These are phyloP conservation scores for Pyxicephalus adspersus DNA, from an alignment of 2,113 vertebrate genomes.

Conservation along the genomic window DNA sequence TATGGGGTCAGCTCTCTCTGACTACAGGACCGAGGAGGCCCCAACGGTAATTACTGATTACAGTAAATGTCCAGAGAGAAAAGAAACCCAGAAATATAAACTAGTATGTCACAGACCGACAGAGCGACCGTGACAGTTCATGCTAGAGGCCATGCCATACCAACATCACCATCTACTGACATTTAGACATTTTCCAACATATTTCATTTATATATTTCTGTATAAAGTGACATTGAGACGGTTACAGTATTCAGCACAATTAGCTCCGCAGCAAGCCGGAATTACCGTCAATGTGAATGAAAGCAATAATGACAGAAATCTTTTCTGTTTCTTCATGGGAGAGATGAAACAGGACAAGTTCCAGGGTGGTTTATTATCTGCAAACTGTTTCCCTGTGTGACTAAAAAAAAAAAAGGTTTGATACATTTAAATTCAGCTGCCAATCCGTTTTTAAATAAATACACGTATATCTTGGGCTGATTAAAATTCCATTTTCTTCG, in stretches of 20 bases:
- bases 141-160: background rate
- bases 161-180: conserved; percentile 18
- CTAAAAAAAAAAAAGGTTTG: background rate
- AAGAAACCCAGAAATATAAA: background rate
- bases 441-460: background rate
- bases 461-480: background rate
- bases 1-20: too few species aligned
- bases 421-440: background rate
- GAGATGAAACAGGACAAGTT: background rate
- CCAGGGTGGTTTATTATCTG: background rate
- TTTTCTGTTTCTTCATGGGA: background rate
- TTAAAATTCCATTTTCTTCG: conserved; percentile 12
- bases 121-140: background rate
- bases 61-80: background rate
- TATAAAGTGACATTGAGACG: background rate
- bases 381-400: background rate
- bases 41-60: background rate
- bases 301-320: background rate
- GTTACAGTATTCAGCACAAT: background rate
- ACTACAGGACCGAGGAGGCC: too few species aligned
- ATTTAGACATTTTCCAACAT: conserved; percentile 24
- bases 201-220: conserved; percentile 6
- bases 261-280: background rate
- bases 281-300: background rate
- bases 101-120: background rate